Percentiles rank a stretch among this genome's conserved stretches.
Evolutionary conservation across 2,888 invertebrate genomes (phyloP).

Genomic region (Apotomis turbidana): DNA sequence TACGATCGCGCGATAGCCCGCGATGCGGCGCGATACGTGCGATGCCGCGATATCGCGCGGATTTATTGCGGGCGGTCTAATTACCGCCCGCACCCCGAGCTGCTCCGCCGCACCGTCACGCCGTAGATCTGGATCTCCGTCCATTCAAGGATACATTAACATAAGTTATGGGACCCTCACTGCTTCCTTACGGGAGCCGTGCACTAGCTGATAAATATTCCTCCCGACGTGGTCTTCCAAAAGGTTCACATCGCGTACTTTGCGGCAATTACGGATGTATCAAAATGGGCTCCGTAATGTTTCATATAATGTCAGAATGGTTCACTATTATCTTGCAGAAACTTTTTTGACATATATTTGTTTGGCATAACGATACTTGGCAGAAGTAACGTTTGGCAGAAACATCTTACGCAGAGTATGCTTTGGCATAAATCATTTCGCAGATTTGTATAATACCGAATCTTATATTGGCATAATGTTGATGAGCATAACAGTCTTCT

Average conservation of each 20-base stretch:
- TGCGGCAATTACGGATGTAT: conserved; percentile 6
- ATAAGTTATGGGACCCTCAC: conserved; percentile 12
- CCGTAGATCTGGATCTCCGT: conserved; percentile 25
- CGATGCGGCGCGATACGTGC: conserved; percentile 40
- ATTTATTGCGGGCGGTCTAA: conserved; percentile 41
- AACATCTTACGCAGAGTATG: too few relatives aligned
- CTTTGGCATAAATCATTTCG: too few relatives aligned
- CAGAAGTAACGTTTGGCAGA: too few relatives aligned
- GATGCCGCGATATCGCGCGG: conserved; percentile 37
- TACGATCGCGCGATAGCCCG: conserved; percentile 44
- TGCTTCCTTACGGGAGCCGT: not conserved
- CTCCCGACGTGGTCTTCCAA: not conserved
- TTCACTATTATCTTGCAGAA: too few relatives aligned
- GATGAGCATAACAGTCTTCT: too few relatives aligned
- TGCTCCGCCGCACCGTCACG: not conserved
- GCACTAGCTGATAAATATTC: conserved; percentile 2
- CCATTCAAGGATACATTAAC: conserved; percentile 22
- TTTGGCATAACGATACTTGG: too few relatives aligned
- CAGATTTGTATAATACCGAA: too few relatives aligned
- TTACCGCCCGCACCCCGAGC: conserved; percentile 28
- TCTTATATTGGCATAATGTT: too few relatives aligned
- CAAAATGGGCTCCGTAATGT: too few relatives aligned
- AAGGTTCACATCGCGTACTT: too few relatives aligned
- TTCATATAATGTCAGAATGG: too few relatives aligned
- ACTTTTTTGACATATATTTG: too few relatives aligned